A percentile compares a stretch with the other conserved stretches of the same genome.
Conservation (phyloP, 2,888 invertebrate species). For the Melipona bicolor region DNA sequence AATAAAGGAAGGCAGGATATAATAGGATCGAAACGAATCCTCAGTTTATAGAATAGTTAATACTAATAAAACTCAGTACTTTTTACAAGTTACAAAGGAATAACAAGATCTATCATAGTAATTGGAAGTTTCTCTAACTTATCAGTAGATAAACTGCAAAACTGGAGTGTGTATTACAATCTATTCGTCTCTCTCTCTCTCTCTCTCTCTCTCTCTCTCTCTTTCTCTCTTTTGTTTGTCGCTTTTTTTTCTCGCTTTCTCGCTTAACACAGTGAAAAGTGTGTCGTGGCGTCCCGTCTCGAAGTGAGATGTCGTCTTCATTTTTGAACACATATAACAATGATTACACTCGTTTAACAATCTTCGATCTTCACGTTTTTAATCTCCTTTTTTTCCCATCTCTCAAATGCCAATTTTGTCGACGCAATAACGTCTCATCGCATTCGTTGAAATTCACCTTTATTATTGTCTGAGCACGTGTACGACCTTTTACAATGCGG, state of each 20-base stretch:
- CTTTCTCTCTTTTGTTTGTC: slow-evolving; percentile 44
- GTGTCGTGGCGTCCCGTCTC: slow-evolving; percentile 43
- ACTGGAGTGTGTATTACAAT: slow-evolving; percentile 74
- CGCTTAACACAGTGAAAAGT: slow-evolving; percentile 75
- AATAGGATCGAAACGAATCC: slow-evolving; percentile 77
- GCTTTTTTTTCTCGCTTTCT: background rate
- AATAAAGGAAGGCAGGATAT: slow-evolving; percentile 51
- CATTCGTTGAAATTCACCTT: background rate
- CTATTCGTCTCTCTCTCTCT: slow-evolving; percentile 60
- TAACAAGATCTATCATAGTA: slow-evolving; percentile 82
- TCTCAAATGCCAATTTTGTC: slow-evolving; percentile 28
- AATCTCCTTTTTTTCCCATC: slow-evolving; percentile 17
- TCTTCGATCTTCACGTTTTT: slow-evolving; percentile 34
- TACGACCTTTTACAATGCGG: slow-evolving; percentile 38
- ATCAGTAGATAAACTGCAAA: slow-evolving; percentile 71
- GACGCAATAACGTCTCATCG: slow-evolving; percentile 16
- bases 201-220: background rate
- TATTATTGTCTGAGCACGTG: slow-evolving; percentile 28
- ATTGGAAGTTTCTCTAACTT: slow-evolving; percentile 74
- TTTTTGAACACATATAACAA: slow-evolving; percentile 66
- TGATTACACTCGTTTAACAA: slow-evolving; percentile 47
- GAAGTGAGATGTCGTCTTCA: slow-evolving; percentile 54
- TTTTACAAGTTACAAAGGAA: slow-evolving; percentile 84
- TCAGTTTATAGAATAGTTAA: slow-evolving; percentile 79
- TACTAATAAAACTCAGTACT: slow-evolving; percentile 84